phyloP scores from a whole-genome alignment of 2,113 vertebrate species.

The Glareola pratincola region DNA sequence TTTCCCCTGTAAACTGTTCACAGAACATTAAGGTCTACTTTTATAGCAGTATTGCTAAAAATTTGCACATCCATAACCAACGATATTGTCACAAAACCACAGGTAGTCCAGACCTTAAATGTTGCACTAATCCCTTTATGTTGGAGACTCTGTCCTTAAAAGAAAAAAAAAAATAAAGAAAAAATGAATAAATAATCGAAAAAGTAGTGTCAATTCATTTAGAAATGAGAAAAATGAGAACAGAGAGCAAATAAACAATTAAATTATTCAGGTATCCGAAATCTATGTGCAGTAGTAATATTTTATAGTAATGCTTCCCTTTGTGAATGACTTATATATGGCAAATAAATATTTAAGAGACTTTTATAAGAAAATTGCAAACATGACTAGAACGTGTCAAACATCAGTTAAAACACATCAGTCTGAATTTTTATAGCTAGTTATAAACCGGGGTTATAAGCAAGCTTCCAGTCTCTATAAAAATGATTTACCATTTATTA shows the following conservation, averaged over 20 bases:
- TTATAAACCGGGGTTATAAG: background rate
- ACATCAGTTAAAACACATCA: background rate
- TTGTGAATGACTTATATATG: background rate
- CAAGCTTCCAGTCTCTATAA: conserved; percentile 1
- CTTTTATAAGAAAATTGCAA: conserved; percentile 3
- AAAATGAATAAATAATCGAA: background rate
- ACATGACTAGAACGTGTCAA: background rate
- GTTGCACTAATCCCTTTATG: background rate
- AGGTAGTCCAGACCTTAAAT: background rate
- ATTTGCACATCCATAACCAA: background rate
- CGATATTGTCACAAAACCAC: fast-evolving
- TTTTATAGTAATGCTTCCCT: background rate
- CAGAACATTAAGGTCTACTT: background rate
- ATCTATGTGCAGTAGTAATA: background rate
- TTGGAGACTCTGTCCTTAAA: background rate
- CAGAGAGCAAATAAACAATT: background rate
- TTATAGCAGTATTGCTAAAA: background rate
- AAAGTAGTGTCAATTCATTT: background rate
- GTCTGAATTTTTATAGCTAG: background rate
- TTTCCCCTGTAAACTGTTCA: background rate
- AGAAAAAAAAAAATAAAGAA: background rate
- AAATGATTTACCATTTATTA: conserved; percentile 13
- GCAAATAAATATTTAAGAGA: conserved; percentile 35
- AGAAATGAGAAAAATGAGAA: background rate
- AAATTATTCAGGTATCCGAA: background rate